These are phyloP conservation scores for Canis aureus DNA, from an alignment of 2,113 vertebrate genomes.

Conservation along the genomic window DNA sequence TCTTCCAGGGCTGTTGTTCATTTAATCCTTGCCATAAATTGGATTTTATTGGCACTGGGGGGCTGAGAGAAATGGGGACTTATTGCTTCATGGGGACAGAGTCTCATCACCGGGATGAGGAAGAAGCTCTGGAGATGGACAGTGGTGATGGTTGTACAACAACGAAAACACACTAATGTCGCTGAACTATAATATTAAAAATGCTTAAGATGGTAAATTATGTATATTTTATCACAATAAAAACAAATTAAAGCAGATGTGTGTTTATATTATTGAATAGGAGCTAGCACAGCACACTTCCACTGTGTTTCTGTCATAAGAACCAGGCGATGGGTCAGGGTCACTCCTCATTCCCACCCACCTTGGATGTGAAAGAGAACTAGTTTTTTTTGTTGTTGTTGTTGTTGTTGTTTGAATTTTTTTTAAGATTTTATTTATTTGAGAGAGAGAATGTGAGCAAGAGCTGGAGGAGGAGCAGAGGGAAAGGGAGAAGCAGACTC, in stretches of 20 bases:
- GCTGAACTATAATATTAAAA: not conserved
- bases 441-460: too few relatives aligned
- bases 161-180: not conserved
- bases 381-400: not conserved
- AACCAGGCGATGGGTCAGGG: not conserved
- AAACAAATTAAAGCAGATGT: not conserved
- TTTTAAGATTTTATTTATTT: too few relatives aligned
- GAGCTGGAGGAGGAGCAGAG: too few relatives aligned
- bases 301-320: not conserved
- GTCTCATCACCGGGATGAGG: not conserved
- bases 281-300: not conserved
- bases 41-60: too few relatives aligned
- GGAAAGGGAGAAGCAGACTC: too few relatives aligned
- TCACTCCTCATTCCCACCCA: not conserved
- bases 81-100: not conserved
- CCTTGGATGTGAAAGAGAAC: not conserved
- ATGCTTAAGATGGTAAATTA: slow-evolving; percentile 28
- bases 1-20: not conserved
- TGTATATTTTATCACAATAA: not conserved
- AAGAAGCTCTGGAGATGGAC: not conserved
- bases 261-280: not conserved
- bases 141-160: not conserved
- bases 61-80: not conserved
- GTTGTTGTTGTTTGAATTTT: too few relatives aligned
- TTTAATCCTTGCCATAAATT: not conserved